Base-by-base conservation (phyloP, 2,113 vertebrate genomes). In the Larimichthys crocea region DNA sequence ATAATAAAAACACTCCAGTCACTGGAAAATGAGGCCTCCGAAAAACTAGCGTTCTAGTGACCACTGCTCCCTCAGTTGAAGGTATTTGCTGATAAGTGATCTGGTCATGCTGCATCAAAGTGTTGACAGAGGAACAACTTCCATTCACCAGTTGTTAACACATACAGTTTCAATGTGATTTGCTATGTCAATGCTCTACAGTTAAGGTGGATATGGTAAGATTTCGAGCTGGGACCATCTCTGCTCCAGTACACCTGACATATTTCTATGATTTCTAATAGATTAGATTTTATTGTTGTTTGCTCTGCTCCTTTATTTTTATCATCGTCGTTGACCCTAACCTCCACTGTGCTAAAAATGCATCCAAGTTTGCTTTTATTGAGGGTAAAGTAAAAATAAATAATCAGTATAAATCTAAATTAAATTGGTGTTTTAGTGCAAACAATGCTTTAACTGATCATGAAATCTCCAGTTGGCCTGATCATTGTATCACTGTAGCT, bases 241-340 rank as follows among this genome's bases (percentile, higher is more conserved):
- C 49, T 0, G 29, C 68, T 71, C 57, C 35, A 59, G 15, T 0
- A 57, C 46, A 52, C 69, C 59, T 64, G 56, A 88, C 67, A 88
- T 66, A 61, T 61, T 76, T 87, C 79, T 35, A 44, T 82, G 64
- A 85, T 88, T 83, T 84, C 66, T 82, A 71, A 92, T 82, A 74
- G 57, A 64, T 85, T 79, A 29, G 15, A 73, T 92, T 86, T 83
- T 85, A 92, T 90, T 88, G 20, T 75, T 86, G 69, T 89, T 88
- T 90, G 87, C 83, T 74, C 55, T 59, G 61, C 17, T 78, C 46
- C 56, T 78, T 42, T 56, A 49, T 62, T 26, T 11, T 80, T 67
- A 72, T 31, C 61, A 70, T 62, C 70, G 7, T 35, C 31, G 5
- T 7, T 35, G 31, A 35, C 7, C 35, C 7, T 8, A 40, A 40